A percentile compares a stretch with the other conserved stretches of the same genome.
phyloP scores from a whole-genome alignment of 2,888 invertebrate species.

The Lypha dubia region DNA sequence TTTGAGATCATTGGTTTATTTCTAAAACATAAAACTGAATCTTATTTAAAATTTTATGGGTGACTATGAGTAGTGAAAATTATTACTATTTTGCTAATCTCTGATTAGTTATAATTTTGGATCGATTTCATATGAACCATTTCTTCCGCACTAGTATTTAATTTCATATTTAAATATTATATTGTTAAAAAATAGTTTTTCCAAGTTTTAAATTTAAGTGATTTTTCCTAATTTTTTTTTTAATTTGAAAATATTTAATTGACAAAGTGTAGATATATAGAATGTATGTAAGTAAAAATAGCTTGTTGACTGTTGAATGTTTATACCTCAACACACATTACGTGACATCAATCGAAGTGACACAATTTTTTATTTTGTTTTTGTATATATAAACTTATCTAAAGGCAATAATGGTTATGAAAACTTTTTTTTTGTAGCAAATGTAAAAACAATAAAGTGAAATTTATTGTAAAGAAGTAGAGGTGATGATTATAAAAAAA shows the following conservation, averaged over 20 bases:
- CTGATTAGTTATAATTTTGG: too few species aligned
- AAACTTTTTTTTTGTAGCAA: conserved; percentile 22
- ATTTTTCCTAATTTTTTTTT: neutral
- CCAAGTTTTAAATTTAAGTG: too few species aligned
- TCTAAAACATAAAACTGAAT: too few species aligned
- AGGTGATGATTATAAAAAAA: conserved; percentile 38
- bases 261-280: neutral
- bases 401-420: conserved; percentile 53
- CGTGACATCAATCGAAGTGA: conserved; percentile 71
- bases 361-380: conserved; percentile 57
- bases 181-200: too few species aligned
- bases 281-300: neutral
- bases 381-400: conserved; percentile 26
- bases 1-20: too few species aligned
- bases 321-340: conserved; percentile 66
- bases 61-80: too few species aligned
- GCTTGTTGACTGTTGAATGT: conserved; percentile 44
- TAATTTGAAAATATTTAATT: neutral
- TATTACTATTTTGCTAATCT: too few species aligned
- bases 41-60: too few species aligned
- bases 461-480: conserved; percentile 44
- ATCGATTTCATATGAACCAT: too few species aligned
- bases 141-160: too few species aligned
- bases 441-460: conserved; percentile 32
- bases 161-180: too few species aligned